Base-by-base conservation (phyloP, 2,797 vertebrate genomes). In the Danio albolineatus region DNA sequence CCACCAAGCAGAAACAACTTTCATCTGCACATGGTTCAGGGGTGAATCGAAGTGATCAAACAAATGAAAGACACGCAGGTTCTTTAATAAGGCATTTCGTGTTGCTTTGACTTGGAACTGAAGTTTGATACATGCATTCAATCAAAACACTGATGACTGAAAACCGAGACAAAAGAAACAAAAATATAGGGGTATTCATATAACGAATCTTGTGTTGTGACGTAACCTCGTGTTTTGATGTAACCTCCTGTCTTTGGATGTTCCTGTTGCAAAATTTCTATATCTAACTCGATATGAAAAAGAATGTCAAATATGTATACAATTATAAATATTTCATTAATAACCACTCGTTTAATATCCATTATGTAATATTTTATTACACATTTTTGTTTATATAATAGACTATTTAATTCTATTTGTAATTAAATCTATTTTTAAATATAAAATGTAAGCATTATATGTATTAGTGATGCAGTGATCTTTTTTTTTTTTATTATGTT, bases 1-100 rank as follows among this genome's bases (percentile, higher is more conserved):
- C 36, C 28, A 57, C 41, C 46, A 49, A 69, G 21, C 21, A 69
- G 12, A 70, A 51, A 79, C 36, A 53, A 79, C 67, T 71, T 70
- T 70, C 76, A 78, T 60, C 65, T 70, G 46, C n/a, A 51, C 36
- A 41, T 51, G n/a, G 59, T 62, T 64, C 59, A 64, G 21, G 41
- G 59, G 73, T 75, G 44, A 75, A 64, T 48, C 43, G 3, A 48
- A 46, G 19, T n/a, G 14, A 73, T 48, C 10, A 46, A 56, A 76
- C 60, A 61, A 39, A 73, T 48, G 16, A 48, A 73, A 60, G n/a
- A 13, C 64, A 49, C 65, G 54, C 10, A 12, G 14, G 56, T 61
- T 54, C n/a, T 71, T 56, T 71, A 43, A 44, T 36, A 12, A 48
- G 28, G 36, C 28, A 60, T 12, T n/a, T 13, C 9, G 21, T 56